Evolutionary conservation across 2,113 vertebrate species (phyloP).

Genomic region (Embiotoca jacksoni): DNA sequence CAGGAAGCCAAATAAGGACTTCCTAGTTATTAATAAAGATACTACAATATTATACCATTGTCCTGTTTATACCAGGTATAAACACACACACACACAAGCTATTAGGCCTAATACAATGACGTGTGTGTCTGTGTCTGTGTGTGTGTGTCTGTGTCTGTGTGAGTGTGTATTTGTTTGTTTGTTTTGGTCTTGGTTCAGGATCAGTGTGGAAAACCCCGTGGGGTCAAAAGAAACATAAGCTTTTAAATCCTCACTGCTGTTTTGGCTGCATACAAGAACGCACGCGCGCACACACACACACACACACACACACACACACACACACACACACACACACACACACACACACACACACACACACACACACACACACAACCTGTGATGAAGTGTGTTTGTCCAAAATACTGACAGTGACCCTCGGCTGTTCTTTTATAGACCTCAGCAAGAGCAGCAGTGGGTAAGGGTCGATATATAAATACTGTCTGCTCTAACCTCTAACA

Average conservation of each 20-base stretch:
- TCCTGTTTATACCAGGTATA: no score
- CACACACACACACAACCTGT: neutral
- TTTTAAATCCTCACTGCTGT: constrained; percentile 44
- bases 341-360: constrained; percentile 2
- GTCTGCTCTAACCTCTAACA: constrained; percentile 57
- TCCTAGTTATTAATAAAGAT: no score
- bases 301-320: no score
- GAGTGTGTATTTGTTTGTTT: neutral
- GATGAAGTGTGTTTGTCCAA: constrained; percentile 27
- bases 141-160: neutral
- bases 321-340: no score
- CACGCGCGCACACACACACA: neutral
- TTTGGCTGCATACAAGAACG: constrained; percentile 14
- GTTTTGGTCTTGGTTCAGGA: constrained; percentile 27
- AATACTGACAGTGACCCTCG: constrained; percentile 45
- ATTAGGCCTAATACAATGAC: neutral
- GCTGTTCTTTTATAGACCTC: constrained; percentile 61
- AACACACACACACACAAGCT: neutral
- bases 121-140: neutral
- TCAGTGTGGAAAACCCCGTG: constrained; percentile 18
- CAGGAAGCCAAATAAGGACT: no score
- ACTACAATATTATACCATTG: no score
- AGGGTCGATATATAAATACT: constrained; percentile 54
- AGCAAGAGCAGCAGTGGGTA: constrained; percentile 60
- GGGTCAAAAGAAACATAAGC: constrained; percentile 28